Percentiles rank a stretch among this genome's conserved stretches.
Conservation (phyloP, 2,113 vertebrate species). For the Hypanus sabinus region DNA sequence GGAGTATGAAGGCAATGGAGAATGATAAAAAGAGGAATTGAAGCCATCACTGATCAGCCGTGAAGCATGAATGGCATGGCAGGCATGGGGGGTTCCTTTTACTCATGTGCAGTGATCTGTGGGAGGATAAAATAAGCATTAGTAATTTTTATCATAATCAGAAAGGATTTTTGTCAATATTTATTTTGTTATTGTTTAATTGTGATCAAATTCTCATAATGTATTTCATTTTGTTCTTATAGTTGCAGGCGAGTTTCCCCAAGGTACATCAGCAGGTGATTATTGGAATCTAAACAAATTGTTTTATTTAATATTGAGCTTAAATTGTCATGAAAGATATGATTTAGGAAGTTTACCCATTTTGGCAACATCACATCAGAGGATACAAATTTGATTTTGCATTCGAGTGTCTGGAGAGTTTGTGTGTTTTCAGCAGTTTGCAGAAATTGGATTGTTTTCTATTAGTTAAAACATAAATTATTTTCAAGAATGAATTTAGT, state of each 20-base stretch:
- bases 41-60: too few species aligned
- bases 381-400: not conserved
- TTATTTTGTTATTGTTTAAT: not conserved
- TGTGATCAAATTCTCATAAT: not conserved
- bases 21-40: too few species aligned
- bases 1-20: too few species aligned
- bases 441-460: not conserved
- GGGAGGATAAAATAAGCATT: not conserved
- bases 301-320: not conserved
- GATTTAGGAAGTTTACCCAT: not conserved
- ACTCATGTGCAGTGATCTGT: not conserved
- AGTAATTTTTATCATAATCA: not conserved
- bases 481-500: not conserved
- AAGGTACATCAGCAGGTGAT: constrained; percentile 37
- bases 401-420: not conserved
- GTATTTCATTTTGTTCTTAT: not conserved
- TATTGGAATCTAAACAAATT: not conserved
- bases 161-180: not conserved
- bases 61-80: too few species aligned
- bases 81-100: too few species aligned
- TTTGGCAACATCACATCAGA: not conserved
- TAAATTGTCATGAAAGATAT: not conserved
- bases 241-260: constrained; percentile 25
- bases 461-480: not conserved
- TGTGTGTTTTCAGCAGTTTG: not conserved